These are phyloP conservation scores for Sinosuthora webbiana DNA, from an alignment of 2,113 vertebrate genomes.

Conservation along the genomic window DNA sequence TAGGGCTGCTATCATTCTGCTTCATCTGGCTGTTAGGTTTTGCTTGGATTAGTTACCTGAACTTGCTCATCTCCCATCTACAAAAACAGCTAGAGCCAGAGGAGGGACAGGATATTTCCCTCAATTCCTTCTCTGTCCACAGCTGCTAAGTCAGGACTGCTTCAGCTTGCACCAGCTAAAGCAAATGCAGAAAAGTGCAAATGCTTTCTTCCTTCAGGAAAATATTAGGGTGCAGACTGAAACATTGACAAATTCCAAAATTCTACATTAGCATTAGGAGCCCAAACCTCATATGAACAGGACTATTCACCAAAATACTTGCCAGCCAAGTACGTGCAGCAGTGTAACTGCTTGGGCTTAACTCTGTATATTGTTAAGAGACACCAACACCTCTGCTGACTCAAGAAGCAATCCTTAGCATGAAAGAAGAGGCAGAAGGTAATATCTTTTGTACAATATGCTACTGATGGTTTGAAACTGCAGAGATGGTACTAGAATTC, in stretches of 20 bases:
- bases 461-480: not conserved
- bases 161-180: not conserved
- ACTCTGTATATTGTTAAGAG: not conserved
- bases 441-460: not conserved
- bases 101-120: not conserved
- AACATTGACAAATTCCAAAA: not conserved
- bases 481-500: not conserved
- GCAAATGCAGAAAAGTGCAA: not conserved
- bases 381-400: not conserved
- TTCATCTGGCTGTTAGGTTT: not conserved
- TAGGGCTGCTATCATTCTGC: not conserved
- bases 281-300: not conserved
- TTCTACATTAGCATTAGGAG: not conserved
- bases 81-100: not conserved
- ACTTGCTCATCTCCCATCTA: not conserved
- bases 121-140: not conserved
- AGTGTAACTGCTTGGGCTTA: not conserved
- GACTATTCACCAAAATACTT: not conserved
- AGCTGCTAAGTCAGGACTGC: not conserved
- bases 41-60: not conserved
- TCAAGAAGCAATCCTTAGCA: not conserved
- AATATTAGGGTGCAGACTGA: not conserved
- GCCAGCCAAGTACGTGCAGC: not conserved
- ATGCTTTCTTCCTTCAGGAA: not conserved
- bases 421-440: not conserved